Evolutionary conservation across 2,113 vertebrate genomes (phyloP).

Genomic region (Phycodurus eques): DNA sequence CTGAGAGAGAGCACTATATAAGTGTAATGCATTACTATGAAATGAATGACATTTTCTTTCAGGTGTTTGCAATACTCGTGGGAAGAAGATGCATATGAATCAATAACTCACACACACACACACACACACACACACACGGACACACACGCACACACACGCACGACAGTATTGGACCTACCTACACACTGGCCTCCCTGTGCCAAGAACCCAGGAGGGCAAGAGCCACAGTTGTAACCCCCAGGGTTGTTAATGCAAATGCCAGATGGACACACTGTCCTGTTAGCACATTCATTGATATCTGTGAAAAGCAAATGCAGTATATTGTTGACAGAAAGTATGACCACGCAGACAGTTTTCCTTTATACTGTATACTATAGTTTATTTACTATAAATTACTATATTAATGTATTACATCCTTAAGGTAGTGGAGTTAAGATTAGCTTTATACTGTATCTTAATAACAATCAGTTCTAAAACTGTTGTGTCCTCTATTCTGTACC

Average conservation of each 20-base stretch:
- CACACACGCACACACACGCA: background rate
- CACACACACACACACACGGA: background rate
- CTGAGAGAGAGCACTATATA: no score
- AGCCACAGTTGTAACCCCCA: constrained; percentile 84
- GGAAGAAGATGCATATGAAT: background rate
- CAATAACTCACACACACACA: background rate
- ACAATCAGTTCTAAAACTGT: background rate
- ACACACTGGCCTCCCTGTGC: constrained; percentile 84
- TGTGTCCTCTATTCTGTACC: no score
- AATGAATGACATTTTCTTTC: background rate
- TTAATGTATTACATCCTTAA: no score
- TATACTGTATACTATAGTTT: background rate
- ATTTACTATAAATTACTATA: background rate
- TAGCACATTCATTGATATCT: constrained; percentile 89
- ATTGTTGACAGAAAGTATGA: background rate
- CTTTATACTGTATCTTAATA: background rate
- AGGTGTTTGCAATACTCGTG: background rate
- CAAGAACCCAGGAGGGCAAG: constrained; percentile 83
- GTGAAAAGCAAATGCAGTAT: constrained; percentile 8
- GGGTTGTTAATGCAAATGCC: constrained; percentile 84
- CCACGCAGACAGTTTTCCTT: background rate
- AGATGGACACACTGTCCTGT: constrained; percentile 78
- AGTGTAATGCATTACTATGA: background rate
- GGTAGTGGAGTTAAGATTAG: no score
- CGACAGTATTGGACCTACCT: constrained; percentile 72